Percentiles rank a stretch among this genome's conserved stretches.
Conservation (phyloP, 2,113 vertebrate genomes). For the Holacanthus passer region DNA sequence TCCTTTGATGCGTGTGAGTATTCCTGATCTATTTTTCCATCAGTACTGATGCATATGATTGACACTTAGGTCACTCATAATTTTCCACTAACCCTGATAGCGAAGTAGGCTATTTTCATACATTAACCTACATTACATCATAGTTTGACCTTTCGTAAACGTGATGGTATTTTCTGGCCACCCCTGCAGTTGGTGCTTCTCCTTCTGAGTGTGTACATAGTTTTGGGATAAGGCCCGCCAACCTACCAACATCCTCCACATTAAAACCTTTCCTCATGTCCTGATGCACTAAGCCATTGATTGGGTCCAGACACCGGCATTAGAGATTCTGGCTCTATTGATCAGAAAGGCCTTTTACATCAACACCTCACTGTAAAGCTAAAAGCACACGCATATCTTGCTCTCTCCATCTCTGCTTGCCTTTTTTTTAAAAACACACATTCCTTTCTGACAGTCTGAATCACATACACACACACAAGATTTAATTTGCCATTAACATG, state of each 20-base stretch:
- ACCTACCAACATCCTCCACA: conserved; percentile 8
- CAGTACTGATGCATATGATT: too few species aligned
- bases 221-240: not conserved
- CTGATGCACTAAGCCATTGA: conserved; percentile 1
- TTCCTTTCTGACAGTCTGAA: not conserved
- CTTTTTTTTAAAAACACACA: not conserved
- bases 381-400: not conserved
- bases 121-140: too few species aligned
- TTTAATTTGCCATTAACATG: not conserved
- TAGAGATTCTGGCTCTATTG: conserved; percentile 10
- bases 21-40: too few species aligned
- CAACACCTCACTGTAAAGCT: not conserved
- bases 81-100: too few species aligned
- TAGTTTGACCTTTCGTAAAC: too few species aligned
- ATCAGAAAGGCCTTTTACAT: not conserved
- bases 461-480: not conserved
- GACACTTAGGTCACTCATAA: too few species aligned
- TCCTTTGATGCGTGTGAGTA: too few species aligned
- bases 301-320: conserved; percentile 5
- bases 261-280: conserved; percentile 2
- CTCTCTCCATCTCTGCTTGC: not conserved
- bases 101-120: too few species aligned
- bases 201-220: not conserved
- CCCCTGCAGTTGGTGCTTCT: not conserved
- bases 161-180: too few species aligned